Conservation (phyloP, 2,888 invertebrate species). For the Patella ulyssiponensis region DNA sequence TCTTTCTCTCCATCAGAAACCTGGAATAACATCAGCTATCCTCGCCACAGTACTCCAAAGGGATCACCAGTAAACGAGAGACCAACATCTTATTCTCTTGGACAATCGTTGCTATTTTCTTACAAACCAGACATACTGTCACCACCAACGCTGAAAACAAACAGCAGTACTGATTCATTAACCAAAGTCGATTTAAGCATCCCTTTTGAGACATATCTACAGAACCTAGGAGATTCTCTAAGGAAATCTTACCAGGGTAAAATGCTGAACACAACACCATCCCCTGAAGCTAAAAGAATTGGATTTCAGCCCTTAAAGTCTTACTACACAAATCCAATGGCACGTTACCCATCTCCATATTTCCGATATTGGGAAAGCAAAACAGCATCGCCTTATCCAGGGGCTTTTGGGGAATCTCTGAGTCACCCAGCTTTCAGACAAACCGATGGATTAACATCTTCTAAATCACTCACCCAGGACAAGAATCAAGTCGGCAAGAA, state of each 20-base stretch:
- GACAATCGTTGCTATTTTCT: conserved; percentile 2
- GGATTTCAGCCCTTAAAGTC: background rate
- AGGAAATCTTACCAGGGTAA: background rate
- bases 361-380: background rate
- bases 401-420: background rate
- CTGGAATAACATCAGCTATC: background rate
- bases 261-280: background rate
- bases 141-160: background rate
- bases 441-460: background rate
- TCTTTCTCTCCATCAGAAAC: background rate
- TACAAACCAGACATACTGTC: background rate
- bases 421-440: conserved; percentile 4
- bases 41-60: background rate
- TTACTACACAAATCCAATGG: background rate
- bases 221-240: background rate
- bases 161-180: background rate
- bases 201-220: background rate
- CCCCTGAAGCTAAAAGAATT: background rate
- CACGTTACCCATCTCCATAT: background rate
- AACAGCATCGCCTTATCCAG: background rate
- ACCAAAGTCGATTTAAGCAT: conserved; percentile 1
- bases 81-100: background rate
- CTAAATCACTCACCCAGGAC: conserved; percentile 30
- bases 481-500: conserved; percentile 69
- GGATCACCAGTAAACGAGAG: background rate